phyloP scores from a whole-genome alignment of 2,888 invertebrate species.

The Agrotis segetum region DNA sequence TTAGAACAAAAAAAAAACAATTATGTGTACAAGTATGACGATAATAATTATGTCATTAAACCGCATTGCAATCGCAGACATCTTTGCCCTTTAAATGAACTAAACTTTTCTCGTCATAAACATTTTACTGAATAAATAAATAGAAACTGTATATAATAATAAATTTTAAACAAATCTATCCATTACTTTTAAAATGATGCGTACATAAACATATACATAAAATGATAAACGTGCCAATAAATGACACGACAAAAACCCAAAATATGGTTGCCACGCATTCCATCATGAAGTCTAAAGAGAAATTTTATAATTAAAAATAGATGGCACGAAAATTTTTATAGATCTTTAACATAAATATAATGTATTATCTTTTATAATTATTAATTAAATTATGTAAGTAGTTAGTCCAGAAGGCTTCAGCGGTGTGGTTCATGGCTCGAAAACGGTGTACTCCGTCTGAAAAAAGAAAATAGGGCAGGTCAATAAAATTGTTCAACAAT shows the following conservation, averaged over 20 bases:
- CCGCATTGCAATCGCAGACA: too few species aligned
- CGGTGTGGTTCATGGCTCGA: constrained; percentile 41
- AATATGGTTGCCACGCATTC: constrained; percentile 42
- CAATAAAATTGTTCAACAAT: neutral
- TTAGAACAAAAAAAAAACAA: too few species aligned
- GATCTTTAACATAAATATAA: neutral
- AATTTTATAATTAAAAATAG: neutral
- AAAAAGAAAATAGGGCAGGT: constrained; percentile 44
- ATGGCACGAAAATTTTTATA: neutral
- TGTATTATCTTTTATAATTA: constrained; percentile 2
- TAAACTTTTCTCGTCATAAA: too few species aligned
- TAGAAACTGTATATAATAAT: too few species aligned
- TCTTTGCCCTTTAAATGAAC: neutral
- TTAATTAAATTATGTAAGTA: constrained; percentile 14
- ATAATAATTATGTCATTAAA: too few species aligned
- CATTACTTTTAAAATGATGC: constrained; percentile 48
- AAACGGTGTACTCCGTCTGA: constrained; percentile 64
- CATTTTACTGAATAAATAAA: too few species aligned
- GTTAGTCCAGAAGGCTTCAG: neutral
- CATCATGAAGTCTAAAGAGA: constrained; percentile 4
- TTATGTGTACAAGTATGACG: too few species aligned
- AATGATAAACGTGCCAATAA: constrained; percentile 25
- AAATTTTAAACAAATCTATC: constrained; percentile 21
- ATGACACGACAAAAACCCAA: constrained; percentile 45
- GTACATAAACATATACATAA: constrained; percentile 42